These are phyloP conservation scores for Rhabdornis inornatus DNA, from an alignment of 2,113 vertebrate species.

Conservation along the genomic window DNA sequence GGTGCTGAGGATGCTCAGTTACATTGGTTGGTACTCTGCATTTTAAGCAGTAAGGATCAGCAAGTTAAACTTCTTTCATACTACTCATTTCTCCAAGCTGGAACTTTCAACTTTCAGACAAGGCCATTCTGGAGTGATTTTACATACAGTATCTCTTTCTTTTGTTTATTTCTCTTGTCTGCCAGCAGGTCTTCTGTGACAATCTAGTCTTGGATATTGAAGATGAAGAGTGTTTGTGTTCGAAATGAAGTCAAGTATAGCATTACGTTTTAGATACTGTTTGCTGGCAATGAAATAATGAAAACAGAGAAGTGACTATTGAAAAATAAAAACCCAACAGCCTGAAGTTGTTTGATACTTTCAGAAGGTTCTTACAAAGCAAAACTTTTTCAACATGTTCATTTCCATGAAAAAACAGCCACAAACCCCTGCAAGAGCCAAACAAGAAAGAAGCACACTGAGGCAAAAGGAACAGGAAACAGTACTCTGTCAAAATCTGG, in stretches of 20 bases:
- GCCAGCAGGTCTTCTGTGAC: neutral
- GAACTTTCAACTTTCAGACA: neutral
- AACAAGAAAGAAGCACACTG: neutral
- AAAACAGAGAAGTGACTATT: neutral
- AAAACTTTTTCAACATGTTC: neutral
- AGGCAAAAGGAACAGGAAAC: neutral
- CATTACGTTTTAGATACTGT: neutral
- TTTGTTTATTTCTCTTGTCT: neutral
- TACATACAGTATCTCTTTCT: neutral
- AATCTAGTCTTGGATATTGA: neutral
- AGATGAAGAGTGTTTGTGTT: neutral
- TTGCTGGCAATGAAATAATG: neutral
- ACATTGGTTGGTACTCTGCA: neutral
- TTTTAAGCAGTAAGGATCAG: neutral
- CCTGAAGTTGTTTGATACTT: neutral
- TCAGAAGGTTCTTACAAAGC: neutral
- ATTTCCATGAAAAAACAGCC: neutral
- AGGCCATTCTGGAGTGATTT: neutral
- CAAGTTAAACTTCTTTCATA: neutral
- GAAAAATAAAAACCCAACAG: neutral
- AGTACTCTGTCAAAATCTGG: neutral
- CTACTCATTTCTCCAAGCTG: neutral
- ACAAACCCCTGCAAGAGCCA: neutral
- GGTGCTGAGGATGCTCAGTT: neutral
- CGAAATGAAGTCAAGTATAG: neutral